These are phyloP conservation scores for Epistrophella euchroma DNA, from an alignment of 2,888 invertebrate species.

Conservation along the genomic window DNA sequence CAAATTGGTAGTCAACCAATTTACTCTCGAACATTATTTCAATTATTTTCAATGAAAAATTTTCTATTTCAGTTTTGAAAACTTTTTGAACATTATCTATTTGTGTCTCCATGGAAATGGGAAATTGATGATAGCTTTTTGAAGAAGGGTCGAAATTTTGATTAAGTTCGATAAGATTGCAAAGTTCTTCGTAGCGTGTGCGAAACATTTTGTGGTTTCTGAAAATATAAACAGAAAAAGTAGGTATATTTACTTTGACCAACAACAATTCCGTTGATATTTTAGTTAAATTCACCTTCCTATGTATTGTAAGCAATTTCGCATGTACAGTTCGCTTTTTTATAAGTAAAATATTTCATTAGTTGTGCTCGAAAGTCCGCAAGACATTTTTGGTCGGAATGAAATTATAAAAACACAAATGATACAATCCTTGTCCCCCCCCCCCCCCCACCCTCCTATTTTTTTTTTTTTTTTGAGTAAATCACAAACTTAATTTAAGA, in stretches of 20 bases:
- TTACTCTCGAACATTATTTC: not conserved
- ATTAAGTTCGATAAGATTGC: not conserved
- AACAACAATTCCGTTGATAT: not conserved
- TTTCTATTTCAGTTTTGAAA: not conserved
- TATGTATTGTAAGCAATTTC: no score
- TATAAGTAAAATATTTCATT: no score
- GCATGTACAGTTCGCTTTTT: no score
- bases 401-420: no score
- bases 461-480: no score
- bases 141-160: not conserved
- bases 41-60: not conserved
- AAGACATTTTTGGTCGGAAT: no score
- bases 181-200: conserved; percentile 3
- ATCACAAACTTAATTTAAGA: no score
- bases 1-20: not conserved
- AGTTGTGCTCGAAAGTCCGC: no score
- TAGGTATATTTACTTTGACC: not conserved
- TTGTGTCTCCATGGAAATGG: not conserved
- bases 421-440: no score
- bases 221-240: not conserved
- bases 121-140: not conserved
- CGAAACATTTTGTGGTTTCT: conserved; percentile 10
- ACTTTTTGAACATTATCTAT: not conserved
- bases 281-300: not conserved
- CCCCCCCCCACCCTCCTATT: no score